Conservation (phyloP, 2,888 invertebrate genomes). For the Kryphioiulus occultus region DNA sequence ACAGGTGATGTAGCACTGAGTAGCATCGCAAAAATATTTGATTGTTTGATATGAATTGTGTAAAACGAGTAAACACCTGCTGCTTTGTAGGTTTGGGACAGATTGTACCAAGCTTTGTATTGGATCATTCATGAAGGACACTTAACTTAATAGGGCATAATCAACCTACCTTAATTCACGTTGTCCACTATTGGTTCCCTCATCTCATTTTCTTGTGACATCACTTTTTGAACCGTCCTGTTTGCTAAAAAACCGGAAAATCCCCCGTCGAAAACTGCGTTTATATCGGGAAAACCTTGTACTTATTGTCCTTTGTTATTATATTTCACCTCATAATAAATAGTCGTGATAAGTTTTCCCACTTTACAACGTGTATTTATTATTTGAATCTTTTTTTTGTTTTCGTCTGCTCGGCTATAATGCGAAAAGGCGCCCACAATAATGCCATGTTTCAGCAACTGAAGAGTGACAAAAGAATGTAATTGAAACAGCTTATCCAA, state of each 20-base stretch:
- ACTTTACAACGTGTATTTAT: constrained; percentile 2
- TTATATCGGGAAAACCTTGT: neutral
- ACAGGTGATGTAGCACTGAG: no score
- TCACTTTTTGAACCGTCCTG: neutral
- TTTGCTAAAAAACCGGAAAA: neutral
- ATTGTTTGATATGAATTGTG: no score
- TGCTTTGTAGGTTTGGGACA: no score
- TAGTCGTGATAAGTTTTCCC: constrained; percentile 23
- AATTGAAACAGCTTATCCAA: constrained; percentile 15
- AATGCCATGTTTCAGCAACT: neutral
- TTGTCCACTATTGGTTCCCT: no score
- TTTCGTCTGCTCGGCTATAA: neutral
- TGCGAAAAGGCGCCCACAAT: neutral
- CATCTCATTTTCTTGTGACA: neutral
- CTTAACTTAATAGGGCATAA: no score
- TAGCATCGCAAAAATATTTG: no score
- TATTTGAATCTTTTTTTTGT: neutral
- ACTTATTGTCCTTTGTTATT: constrained; percentile 17
- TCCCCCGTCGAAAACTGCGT: neutral
- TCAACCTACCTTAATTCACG: no score
- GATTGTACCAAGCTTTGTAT: no score
- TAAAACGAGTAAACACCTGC: no score
- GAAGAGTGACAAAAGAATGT: constrained; percentile 17
- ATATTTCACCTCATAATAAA: neutral
- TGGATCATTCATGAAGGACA: no score